These are phyloP conservation scores for Boleophthalmus pectinirostris DNA, from an alignment of 2,113 vertebrate genomes.

Conservation along the genomic window DNA sequence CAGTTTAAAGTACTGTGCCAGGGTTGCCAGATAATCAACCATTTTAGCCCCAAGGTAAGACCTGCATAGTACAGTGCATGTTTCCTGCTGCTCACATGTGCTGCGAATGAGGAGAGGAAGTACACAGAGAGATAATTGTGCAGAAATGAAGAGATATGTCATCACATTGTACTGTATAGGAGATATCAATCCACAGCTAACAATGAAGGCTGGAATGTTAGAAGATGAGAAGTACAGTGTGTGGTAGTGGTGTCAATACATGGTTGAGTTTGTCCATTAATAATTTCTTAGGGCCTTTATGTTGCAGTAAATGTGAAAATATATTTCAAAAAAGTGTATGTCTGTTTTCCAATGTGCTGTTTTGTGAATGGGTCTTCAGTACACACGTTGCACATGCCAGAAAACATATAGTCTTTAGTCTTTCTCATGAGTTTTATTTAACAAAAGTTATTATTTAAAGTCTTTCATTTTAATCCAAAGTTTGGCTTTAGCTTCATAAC, in stretches of 20 bases:
- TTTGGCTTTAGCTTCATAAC: neutral
- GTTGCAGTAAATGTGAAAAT: neutral
- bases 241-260: neutral
- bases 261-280: neutral
- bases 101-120: neutral
- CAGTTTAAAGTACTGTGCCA: neutral
- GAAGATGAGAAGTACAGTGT: neutral
- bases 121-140: neutral
- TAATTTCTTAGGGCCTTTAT: neutral
- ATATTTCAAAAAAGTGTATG: neutral
- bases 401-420: too few species aligned
- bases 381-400: too few species aligned
- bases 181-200: neutral
- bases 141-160: neutral
- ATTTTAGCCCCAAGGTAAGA: neutral
- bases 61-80: neutral
- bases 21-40: neutral
- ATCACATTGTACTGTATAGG: neutral
- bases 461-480: neutral
- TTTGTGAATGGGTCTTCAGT: neutral
- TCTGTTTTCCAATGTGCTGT: neutral
- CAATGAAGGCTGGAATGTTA: neutral
- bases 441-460: neutral
- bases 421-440: neutral
- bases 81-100: neutral